Evolutionary conservation across 1,140 invertebrate genomes (phyloP).

Genomic region (Rhyzopertha dominica): DNA sequence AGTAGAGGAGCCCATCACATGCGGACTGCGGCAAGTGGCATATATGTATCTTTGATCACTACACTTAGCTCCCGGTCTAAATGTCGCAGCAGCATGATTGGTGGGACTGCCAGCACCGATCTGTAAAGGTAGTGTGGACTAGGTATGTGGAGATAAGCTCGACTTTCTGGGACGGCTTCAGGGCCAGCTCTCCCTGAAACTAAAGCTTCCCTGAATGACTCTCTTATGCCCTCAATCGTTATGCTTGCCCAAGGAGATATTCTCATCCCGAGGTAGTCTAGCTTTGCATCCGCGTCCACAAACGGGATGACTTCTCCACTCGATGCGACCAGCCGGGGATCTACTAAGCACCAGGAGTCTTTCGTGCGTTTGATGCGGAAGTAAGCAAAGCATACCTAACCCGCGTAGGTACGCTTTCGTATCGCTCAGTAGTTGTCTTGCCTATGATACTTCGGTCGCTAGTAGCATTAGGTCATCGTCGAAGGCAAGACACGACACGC

Average conservation of each 20-base stretch:
- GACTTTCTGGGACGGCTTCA: constrained; percentile 22
- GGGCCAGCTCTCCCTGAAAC: constrained; percentile 4
- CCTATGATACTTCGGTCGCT: background rate
- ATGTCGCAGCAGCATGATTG: background rate
- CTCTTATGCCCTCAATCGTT: background rate
- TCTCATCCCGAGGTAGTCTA: constrained; percentile 18
- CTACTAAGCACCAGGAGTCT: constrained; percentile 18
- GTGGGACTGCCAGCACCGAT: constrained; percentile 10
- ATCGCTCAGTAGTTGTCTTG: constrained; percentile 14
- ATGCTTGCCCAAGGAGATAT: constrained; percentile 17
- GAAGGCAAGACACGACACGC: constrained; percentile 4
- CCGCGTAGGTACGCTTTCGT: constrained; percentile 14
- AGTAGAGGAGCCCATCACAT: constrained; percentile 11
- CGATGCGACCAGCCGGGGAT: constrained; percentile 8
- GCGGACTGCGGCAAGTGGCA: too few relatives aligned
- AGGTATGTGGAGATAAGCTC: constrained; percentile 15
- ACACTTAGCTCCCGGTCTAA: constrained; percentile 17
- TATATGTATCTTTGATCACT: too few relatives aligned
- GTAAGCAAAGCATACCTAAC: constrained; percentile 25
- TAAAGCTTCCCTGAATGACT: background rate
- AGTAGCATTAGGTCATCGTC: constrained; percentile 9
- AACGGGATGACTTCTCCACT: constrained; percentile 10
- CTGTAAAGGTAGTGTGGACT: constrained; percentile 18
- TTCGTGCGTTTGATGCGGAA: constrained; percentile 15
- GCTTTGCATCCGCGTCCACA: background rate